Conservation (phyloP, 2,113 vertebrate species). For the Sarotherodon lohbergeri region DNA sequence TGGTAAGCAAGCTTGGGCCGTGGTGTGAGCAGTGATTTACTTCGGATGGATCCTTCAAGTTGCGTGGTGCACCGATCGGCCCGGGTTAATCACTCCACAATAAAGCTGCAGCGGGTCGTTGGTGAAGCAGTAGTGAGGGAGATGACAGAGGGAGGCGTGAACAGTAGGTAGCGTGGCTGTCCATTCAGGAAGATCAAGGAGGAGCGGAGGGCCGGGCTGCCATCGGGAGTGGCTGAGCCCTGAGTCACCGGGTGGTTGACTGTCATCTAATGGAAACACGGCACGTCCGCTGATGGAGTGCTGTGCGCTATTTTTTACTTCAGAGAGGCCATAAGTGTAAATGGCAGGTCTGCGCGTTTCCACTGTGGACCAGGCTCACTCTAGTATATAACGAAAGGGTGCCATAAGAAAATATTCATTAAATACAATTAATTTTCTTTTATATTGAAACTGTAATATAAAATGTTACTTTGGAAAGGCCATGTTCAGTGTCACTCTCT, state of each 20-base stretch:
- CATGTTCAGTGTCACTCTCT: not conserved
- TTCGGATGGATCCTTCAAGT: not conserved
- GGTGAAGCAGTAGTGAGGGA: slow-evolving; percentile 15
- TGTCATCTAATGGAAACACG: slow-evolving; percentile 29
- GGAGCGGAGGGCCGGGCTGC: not conserved
- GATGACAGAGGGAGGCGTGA: slow-evolving; percentile 48
- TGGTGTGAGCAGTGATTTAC: not conserved
- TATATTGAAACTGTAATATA: not conserved
- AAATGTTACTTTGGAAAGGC: not conserved
- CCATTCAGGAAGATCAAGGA: slow-evolving; percentile 12
- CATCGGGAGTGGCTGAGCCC: slow-evolving; percentile 16
- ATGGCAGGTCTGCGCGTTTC: not conserved
- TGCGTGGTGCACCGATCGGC: not conserved
- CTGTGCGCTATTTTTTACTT: slow-evolving; percentile 23
- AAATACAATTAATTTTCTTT: not conserved
- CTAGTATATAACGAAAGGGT: not conserved
- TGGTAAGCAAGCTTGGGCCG: not conserved
- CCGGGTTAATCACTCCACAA: not conserved
- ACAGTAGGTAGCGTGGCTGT: not conserved
- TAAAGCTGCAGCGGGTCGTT: not conserved
- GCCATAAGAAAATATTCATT: not conserved
- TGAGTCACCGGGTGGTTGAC: slow-evolving; percentile 27
- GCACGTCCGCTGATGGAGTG: not conserved
- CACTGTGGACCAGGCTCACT: not conserved
- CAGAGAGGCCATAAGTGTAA: not conserved